A percentile compares a stretch with the other conserved stretches of the same genome.
phyloP scores from a whole-genome alignment of 2,113 vertebrate species.

The Albula goreensis region DNA sequence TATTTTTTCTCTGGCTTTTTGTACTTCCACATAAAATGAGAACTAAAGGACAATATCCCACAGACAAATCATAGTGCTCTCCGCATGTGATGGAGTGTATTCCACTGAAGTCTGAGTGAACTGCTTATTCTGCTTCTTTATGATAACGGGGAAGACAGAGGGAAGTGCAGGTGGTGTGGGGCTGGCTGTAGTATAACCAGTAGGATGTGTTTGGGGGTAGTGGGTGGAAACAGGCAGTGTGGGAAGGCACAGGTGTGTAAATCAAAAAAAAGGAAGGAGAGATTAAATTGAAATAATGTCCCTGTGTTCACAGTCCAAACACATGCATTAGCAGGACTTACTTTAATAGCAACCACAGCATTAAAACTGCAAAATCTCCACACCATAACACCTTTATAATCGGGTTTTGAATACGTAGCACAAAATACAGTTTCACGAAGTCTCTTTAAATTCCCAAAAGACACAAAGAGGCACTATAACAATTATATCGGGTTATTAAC shows the following conservation, averaged over 20 bases:
- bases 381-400: neutral
- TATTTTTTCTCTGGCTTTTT: too few species aligned
- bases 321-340: neutral
- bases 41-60: too few species aligned
- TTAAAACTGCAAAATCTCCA: neutral
- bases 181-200: too few species aligned
- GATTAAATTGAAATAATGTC: neutral
- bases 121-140: too few species aligned
- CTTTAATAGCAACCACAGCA: neutral
- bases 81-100: too few species aligned
- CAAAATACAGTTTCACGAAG: neutral
- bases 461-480: neutral
- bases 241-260: neutral
- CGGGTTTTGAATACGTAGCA: neutral
- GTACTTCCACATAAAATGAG: too few species aligned
- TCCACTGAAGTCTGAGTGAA: too few species aligned
- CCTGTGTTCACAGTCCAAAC: neutral
- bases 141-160: too few species aligned
- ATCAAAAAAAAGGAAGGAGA: too few species aligned
- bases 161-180: too few species aligned
- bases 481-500: constrained; percentile 11
- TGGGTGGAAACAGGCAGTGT: neutral
- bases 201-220: too few species aligned
- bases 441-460: neutral
- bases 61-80: too few species aligned